Percentiles rank a stretch among this genome's conserved stretches.
These are phyloP conservation scores for Lasius fuliginosus DNA, from an alignment of 2,888 invertebrate genomes.

Conservation along the genomic window DNA sequence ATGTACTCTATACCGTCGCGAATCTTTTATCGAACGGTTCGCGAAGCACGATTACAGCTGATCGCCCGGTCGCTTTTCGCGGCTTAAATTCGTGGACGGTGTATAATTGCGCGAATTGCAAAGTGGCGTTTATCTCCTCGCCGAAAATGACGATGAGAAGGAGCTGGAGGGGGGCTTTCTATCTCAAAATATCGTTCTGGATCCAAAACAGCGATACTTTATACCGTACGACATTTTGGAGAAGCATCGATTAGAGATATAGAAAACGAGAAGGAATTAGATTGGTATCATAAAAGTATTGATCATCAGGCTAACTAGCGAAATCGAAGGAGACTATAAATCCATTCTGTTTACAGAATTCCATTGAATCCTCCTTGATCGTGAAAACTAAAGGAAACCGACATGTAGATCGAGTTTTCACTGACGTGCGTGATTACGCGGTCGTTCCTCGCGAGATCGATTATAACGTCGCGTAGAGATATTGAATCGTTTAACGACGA, in stretches of 20 bases:
- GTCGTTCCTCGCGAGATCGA: not conserved
- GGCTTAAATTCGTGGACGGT: not conserved
- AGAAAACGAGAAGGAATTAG: not conserved
- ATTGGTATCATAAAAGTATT: not conserved
- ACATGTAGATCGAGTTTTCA: not conserved
- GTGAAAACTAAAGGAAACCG: not conserved
- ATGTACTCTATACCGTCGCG: not conserved
- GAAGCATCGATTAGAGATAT: not conserved
- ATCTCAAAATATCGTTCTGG: not conserved
- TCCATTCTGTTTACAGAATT: not conserved
- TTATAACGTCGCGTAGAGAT: conserved; percentile 24
- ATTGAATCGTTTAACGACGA: conserved; percentile 44
- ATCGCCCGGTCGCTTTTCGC: conserved; percentile 8
- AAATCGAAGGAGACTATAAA: not conserved
- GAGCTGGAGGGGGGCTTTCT: not conserved
- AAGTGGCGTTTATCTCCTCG: not conserved
- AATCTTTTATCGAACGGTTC: conserved; percentile 29
- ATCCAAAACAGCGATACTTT: not conserved
- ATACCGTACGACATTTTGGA: not conserved
- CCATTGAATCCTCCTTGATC: not conserved
- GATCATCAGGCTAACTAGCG: not conserved
- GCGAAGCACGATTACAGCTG: conserved; percentile 5
- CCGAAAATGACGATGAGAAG: not conserved
- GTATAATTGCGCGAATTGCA: not conserved
- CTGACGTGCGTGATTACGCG: not conserved